phyloP scores from a whole-genome alignment of 2,888 invertebrate species.

The Oscheius sp. region DNA sequence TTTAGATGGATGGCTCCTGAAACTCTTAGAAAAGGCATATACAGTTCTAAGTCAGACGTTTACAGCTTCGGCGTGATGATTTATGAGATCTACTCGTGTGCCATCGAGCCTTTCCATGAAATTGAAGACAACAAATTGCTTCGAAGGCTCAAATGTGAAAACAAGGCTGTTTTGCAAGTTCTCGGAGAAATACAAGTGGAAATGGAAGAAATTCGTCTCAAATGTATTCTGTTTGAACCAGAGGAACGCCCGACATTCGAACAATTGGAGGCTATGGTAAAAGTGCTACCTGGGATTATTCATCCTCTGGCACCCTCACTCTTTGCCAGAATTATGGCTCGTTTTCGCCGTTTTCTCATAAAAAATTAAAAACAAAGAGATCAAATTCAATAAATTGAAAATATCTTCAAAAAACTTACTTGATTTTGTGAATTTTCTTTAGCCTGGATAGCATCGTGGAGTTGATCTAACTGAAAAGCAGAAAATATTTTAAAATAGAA shows the following conservation, averaged over 20 bases:
- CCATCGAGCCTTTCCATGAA: slow-evolving; percentile 35
- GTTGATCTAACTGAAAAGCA: slow-evolving; percentile 4
- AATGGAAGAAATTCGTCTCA: slow-evolving; percentile 8
- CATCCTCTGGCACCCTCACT: slow-evolving; percentile 19
- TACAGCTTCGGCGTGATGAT: slow-evolving; percentile 55
- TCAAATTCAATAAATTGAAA: not conserved
- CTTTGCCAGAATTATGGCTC: not conserved
- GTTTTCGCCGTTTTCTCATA: too few relatives aligned
- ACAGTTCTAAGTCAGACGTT: slow-evolving; percentile 51
- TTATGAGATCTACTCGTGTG: slow-evolving; percentile 44
- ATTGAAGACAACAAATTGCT: not conserved
- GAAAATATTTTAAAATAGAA: not conserved
- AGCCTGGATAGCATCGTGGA: slow-evolving; percentile 2
- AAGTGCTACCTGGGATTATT: slow-evolving; percentile 6
- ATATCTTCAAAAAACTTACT: slow-evolving; percentile 5
- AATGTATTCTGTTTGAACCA: slow-evolving; percentile 7
- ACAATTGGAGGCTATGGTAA: slow-evolving; percentile 9
- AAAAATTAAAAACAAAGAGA: too few relatives aligned
- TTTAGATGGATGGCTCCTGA: slow-evolving; percentile 53
- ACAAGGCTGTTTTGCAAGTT: not conserved
- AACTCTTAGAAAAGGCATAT: slow-evolving; percentile 46
- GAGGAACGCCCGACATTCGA: slow-evolving; percentile 20
- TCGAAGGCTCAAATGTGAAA: not conserved
- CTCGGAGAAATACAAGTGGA: slow-evolving; percentile 3
- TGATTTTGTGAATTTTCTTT: not conserved